These are phyloP conservation scores for Scyliorhinus canicula DNA, from an alignment of 2,797 vertebrate species.

Conservation along the genomic window DNA sequence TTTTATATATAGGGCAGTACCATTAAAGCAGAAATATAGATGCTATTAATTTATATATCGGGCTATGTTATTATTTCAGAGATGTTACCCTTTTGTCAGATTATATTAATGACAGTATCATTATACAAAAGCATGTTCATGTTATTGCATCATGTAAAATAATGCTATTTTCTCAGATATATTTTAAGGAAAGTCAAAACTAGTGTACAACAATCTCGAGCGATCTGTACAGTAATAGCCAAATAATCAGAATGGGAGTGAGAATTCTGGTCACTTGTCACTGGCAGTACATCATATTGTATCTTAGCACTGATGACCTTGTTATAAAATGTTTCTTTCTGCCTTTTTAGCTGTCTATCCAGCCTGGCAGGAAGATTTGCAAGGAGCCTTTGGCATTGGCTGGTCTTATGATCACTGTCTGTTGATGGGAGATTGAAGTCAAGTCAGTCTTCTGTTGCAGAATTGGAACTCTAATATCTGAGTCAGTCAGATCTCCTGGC, in stretches of 20 bases:
- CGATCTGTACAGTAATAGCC: background rate
- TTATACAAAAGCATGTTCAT: background rate
- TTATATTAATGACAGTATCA: background rate
- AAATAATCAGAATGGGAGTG: background rate
- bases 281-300: background rate
- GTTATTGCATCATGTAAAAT: background rate
- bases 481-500: background rate
- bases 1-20: background rate
- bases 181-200: background rate
- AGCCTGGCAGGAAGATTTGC: background rate
- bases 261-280: background rate
- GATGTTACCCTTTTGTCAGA: background rate
- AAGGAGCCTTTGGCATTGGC: background rate
- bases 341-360: background rate
- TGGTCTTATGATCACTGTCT: background rate
- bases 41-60: background rate
- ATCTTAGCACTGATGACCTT: background rate
- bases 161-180: background rate
- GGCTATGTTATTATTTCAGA: background rate
- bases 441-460: background rate
- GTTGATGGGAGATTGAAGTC: background rate
- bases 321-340: background rate
- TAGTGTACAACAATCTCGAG: background rate
- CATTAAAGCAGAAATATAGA: background rate
- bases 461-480: background rate